Percentiles rank a stretch among this genome's conserved stretches.
Conservation (phyloP, 2,797 vertebrate genomes). For the Acanthurus lineatus region DNA sequence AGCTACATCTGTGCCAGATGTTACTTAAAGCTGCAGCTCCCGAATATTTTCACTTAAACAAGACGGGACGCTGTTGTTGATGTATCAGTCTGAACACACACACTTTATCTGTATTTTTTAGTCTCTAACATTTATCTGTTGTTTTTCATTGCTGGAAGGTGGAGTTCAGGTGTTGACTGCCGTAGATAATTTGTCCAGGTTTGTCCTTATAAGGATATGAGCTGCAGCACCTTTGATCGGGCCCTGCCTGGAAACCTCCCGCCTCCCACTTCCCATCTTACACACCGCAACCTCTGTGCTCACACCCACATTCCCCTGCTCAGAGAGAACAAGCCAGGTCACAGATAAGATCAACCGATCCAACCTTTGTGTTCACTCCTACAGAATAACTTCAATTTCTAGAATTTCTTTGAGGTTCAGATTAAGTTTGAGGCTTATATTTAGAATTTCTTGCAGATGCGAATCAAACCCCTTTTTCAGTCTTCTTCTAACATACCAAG, state of each 20-base stretch:
- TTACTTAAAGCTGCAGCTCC: slow-evolving; percentile 17
- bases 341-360: slow-evolving; percentile 49
- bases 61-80: not conserved
- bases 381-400: not conserved
- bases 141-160: slow-evolving; percentile 38
- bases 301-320: slow-evolving; percentile 69
- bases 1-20: slow-evolving; percentile 24
- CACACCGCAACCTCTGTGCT: slow-evolving; percentile 59
- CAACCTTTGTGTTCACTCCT: slow-evolving; percentile 17
- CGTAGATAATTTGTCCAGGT: slow-evolving; percentile 54
- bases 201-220: slow-evolving; percentile 80
- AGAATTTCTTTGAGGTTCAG: too few relatives aligned
- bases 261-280: slow-evolving; percentile 65
- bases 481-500: too few relatives aligned
- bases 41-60: not conserved
- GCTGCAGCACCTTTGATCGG: slow-evolving; percentile 56
- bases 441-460: not conserved
- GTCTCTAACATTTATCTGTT: not conserved
- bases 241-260: slow-evolving; percentile 55
- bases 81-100: not conserved
- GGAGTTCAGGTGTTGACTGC: slow-evolving; percentile 73
- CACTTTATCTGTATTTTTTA: not conserved
- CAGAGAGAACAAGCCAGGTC: slow-evolving; percentile 46
- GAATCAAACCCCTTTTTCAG: not conserved
- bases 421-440: not conserved